phyloP scores from a whole-genome alignment of 2,113 vertebrate species.

The Podarcis muralis region DNA sequence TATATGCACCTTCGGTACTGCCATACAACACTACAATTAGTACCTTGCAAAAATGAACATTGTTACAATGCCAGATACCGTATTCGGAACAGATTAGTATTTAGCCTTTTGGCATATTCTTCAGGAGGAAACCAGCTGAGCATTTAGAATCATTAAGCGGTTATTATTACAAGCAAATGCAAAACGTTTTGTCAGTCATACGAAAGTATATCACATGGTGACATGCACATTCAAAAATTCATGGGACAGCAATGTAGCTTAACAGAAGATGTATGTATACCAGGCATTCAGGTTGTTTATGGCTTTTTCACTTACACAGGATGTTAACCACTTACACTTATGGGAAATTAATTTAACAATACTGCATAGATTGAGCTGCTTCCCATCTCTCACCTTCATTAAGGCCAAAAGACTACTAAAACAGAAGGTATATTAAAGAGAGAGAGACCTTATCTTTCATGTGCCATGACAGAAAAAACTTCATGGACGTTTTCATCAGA shows the following conservation, averaged over 20 bases:
- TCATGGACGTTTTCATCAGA: neutral
- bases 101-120: constrained; percentile 66
- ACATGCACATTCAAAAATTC: neutral
- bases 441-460: neutral
- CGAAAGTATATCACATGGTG: constrained; percentile 40
- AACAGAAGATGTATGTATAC: constrained; percentile 5
- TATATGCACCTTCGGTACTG: constrained; percentile 77
- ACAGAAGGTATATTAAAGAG: neutral
- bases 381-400: neutral
- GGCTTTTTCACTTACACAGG: neutral
- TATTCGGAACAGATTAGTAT: constrained; percentile 75
- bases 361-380: constrained; percentile 5
- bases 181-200: constrained; percentile 63
- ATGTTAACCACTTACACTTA: neutral
- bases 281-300: constrained; percentile 2
- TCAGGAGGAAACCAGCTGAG: constrained; percentile 56
- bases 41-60: constrained; percentile 72
- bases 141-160: constrained; percentile 65
- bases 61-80: constrained; percentile 65
- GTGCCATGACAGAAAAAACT: neutral
- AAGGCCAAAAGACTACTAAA: neutral
- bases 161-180: constrained; percentile 69
- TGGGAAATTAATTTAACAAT: constrained; percentile 6
- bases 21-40: constrained; percentile 80
- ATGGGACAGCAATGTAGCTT: constrained; percentile 1